Evolutionary conservation across 2,113 vertebrate species (phyloP).

Genomic region (Dasyprocta punctata): DNA sequence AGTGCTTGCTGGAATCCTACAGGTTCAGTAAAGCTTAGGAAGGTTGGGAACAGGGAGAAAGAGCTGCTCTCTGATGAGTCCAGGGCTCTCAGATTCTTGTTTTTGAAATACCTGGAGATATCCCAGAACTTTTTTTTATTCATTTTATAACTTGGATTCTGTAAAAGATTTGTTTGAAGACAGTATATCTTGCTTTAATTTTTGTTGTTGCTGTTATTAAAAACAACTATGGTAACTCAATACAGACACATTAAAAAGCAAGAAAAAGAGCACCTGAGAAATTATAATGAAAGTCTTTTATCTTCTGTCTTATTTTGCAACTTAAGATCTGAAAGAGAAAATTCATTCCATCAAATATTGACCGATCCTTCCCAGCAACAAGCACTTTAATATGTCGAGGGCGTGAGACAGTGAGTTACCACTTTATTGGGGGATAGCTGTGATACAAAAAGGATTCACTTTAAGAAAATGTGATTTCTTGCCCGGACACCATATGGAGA

Average conservation of each 20-base stretch:
- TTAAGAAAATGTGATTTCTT: background rate
- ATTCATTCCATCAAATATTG: background rate
- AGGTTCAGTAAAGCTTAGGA: background rate
- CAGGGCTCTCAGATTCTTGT: background rate
- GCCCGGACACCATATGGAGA: background rate
- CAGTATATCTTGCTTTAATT: background rate
- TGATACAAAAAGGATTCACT: background rate
- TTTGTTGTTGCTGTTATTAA: background rate
- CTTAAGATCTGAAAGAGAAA: background rate
- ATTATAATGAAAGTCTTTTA: background rate
- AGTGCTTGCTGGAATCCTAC: background rate
- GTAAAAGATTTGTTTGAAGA: background rate
- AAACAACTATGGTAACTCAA: background rate
- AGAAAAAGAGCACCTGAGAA: background rate
- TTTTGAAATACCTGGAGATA: background rate
- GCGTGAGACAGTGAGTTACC: background rate
- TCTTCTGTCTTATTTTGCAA: background rate
- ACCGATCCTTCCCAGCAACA: background rate
- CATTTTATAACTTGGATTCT: background rate
- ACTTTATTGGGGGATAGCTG: background rate
- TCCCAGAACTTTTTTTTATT: background rate
- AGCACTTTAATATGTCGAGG: background rate
- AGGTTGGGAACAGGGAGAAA: rapidly evolving
- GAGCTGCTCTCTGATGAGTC: background rate
- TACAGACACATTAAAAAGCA: background rate